phyloP scores from a whole-genome alignment of 2,113 vertebrate species.

The Otolemur garnettii region DNA sequence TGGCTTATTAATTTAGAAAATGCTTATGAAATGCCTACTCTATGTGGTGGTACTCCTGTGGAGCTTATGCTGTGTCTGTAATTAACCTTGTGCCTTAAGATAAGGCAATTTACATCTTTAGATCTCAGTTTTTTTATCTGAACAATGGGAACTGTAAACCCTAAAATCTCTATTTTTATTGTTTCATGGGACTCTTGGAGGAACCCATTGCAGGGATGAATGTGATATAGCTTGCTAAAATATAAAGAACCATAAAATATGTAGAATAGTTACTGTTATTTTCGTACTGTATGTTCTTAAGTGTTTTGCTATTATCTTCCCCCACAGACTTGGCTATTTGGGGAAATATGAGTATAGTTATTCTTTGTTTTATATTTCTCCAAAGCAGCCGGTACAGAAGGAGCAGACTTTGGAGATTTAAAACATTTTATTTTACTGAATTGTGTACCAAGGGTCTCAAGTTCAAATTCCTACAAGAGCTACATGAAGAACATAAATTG shows the following conservation, averaged over 20 bases:
- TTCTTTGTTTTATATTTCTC: conserved; percentile 71
- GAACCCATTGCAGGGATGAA: conserved; percentile 1
- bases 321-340: conserved; percentile 64
- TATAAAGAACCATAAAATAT: conserved; percentile 61
- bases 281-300: conserved; percentile 44
- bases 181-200: conserved; percentile 20
- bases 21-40: background rate
- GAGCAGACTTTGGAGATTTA: conserved; percentile 42
- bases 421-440: conserved; percentile 62
- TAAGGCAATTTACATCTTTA: conserved; percentile 19
- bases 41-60: background rate
- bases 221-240: conserved; percentile 62
- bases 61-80: background rate
- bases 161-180: conserved; percentile 36
- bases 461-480: conserved; percentile 25
- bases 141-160: conserved; percentile 46
- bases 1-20: conserved; percentile 7
- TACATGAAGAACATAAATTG: background rate
- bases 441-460: conserved; percentile 52
- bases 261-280: conserved; percentile 58
- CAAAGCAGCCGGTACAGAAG: conserved; percentile 64
- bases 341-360: conserved; percentile 48
- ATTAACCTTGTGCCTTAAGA: background rate
- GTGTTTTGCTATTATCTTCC: conserved; percentile 68
- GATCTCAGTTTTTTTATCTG: conserved; percentile 57